Evolutionary conservation across 2,888 invertebrate species (phyloP).

Genomic region (Agrochola lota): DNA sequence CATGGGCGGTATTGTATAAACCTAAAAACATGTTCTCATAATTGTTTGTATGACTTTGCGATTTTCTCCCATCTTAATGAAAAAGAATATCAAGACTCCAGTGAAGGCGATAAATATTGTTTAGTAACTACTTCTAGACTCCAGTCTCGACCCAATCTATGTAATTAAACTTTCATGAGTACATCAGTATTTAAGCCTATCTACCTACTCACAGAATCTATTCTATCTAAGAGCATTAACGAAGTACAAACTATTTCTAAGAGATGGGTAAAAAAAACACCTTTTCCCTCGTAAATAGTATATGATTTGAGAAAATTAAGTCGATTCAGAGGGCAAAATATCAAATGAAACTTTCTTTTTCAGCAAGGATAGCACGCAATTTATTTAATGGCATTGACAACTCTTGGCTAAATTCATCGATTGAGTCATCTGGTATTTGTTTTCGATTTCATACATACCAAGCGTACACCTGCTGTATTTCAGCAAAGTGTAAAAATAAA

Average conservation of each 20-base stretch:
- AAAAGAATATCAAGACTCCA: constrained; percentile 5
- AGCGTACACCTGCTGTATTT: constrained; percentile 43
- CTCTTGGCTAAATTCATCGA: constrained; percentile 57
- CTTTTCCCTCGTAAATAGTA: constrained; percentile 25
- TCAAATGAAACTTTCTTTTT: constrained; percentile 19
- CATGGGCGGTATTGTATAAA: too few species aligned
- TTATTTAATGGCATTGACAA: constrained; percentile 31
- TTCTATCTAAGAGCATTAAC: constrained; percentile 36
- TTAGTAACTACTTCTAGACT: constrained; percentile 7
- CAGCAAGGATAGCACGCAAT: constrained; percentile 6
- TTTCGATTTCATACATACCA: constrained; percentile 46
- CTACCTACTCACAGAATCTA: neutral
- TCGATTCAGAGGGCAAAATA: constrained; percentile 12
- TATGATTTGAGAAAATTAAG: constrained; percentile 16
- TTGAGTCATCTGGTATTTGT: constrained; percentile 66
- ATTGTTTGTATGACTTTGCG: constrained; percentile 3
- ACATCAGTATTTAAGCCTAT: neutral
- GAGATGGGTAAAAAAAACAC: constrained; percentile 30
- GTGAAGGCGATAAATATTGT: constrained; percentile 20
- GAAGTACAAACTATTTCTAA: constrained; percentile 35
- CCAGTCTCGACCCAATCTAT: constrained; percentile 14
- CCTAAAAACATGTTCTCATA: neutral
- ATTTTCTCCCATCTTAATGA: neutral
- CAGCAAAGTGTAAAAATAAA: constrained; percentile 37
- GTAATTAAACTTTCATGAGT: constrained; percentile 51